phyloP scores from a whole-genome alignment of 1,140 invertebrate species.

The Heliconius nattereri region DNA sequence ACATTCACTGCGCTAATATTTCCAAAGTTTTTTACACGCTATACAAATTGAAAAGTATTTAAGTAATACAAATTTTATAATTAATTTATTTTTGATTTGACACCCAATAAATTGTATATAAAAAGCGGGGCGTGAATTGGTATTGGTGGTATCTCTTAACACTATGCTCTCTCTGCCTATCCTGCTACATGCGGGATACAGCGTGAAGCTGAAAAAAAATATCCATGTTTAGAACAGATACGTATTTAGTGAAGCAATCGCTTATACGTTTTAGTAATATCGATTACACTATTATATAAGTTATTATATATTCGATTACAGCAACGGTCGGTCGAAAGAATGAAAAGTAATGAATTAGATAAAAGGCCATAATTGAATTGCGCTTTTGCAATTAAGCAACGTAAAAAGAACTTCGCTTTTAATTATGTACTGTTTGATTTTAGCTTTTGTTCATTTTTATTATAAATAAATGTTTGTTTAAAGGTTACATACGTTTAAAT shows the following conservation, averaged over 20 bases:
- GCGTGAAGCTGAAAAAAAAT: too few species aligned
- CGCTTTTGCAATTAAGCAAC: constrained; percentile 17
- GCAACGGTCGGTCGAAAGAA: constrained; percentile 9
- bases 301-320: constrained; percentile 31
- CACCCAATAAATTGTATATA: too few species aligned
- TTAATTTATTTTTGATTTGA: too few species aligned
- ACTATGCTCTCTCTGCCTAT: too few species aligned
- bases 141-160: too few species aligned
- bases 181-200: too few species aligned
- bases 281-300: constrained; percentile 18
- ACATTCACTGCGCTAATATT: not conserved
- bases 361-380: constrained; percentile 26
- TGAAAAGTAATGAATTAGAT: constrained; percentile 25
- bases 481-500: not conserved
- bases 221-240: not conserved
- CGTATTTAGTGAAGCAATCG: not conserved
- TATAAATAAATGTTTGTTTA: not conserved
- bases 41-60: too few species aligned
- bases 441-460: not conserved
- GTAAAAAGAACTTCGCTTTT: constrained; percentile 17
- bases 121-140: too few species aligned
- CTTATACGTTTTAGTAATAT: not conserved
- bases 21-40: too few species aligned
- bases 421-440: constrained; percentile 3
- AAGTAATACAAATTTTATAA: too few species aligned